Evolutionary conservation across 2,113 vertebrate genomes (phyloP).

Genomic region (Paramisgurnus dabryanus): DNA sequence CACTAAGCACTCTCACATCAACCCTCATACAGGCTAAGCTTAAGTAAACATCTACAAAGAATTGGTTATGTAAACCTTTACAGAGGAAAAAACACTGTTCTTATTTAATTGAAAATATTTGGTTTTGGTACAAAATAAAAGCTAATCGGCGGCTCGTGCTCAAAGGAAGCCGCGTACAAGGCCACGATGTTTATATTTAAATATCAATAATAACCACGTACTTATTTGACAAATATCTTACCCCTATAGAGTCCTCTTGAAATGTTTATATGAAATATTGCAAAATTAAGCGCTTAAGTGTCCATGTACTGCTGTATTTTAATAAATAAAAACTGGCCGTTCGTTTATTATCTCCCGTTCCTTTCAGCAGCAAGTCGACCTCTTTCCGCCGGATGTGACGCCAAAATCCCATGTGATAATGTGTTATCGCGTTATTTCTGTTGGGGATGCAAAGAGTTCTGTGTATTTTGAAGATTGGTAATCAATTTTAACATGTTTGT

Average conservation of each 20-base stretch:
- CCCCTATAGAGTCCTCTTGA: background rate
- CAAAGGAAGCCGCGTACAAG: background rate
- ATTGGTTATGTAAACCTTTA: background rate
- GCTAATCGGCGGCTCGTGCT: background rate
- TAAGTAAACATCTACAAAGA: background rate
- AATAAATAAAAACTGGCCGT: background rate
- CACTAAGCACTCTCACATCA: background rate
- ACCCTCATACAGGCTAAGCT: background rate
- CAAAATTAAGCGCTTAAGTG: background rate
- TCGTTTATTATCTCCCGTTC: background rate
- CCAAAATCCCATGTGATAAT: background rate
- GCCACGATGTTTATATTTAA: conserved; percentile 10
- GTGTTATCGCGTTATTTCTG: conserved; percentile 13
- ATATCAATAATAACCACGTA: background rate
- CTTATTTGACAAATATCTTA: background rate
- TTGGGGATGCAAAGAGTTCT: no score
- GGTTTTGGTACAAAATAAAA: background rate
- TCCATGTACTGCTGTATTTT: conserved; percentile 1
- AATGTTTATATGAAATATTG: background rate
- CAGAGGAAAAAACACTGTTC: no score
- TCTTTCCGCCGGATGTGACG: conserved; percentile 28
- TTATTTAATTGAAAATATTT: background rate
- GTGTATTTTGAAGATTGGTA: no score
- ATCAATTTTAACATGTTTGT: no score
- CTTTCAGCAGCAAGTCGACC: background rate